Evolutionary conservation across 2,113 vertebrate genomes (phyloP).

Genomic region (Bolborhynchus lineola): DNA sequence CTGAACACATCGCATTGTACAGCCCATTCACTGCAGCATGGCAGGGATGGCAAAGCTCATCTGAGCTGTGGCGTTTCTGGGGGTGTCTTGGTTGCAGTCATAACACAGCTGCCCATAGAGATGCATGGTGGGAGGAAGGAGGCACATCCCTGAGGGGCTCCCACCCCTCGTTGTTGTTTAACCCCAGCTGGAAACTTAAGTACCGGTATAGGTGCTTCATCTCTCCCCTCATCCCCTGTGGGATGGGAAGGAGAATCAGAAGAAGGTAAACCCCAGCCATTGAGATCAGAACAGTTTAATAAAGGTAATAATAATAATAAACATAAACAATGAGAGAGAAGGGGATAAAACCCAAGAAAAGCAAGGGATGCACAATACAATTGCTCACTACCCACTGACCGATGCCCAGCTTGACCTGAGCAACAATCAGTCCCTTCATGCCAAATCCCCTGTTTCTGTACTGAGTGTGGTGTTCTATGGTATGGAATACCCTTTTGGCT

Average conservation of each 20-base stretch:
- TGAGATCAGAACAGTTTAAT: not conserved
- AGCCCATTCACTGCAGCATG: not conserved
- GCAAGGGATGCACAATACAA: not conserved
- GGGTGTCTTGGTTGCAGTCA: not conserved
- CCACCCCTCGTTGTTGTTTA: not conserved
- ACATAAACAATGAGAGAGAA: not conserved
- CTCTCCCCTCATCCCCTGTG: not conserved
- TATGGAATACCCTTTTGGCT: not conserved
- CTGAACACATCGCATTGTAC: fast-evolving
- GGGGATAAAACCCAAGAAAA: not conserved
- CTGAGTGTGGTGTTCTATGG: not conserved
- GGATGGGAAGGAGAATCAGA: not conserved
- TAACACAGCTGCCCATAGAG: not conserved
- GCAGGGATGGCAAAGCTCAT: not conserved
- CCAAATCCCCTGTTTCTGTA: not conserved
- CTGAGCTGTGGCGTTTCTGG: not conserved
- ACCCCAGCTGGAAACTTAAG: not conserved
- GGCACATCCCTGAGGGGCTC: not conserved
- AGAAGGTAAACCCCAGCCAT: not conserved
- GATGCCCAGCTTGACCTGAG: not conserved
- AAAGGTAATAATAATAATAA: not conserved
- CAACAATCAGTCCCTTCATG: not conserved
- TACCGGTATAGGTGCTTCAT: not conserved
- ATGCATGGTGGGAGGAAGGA: not conserved
- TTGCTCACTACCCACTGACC: not conserved